A percentile compares a stretch with the other conserved stretches of the same genome.
phyloP scores from a whole-genome alignment of 2,888 invertebrate genomes.

The Sphaerophoria rueppellii region DNA sequence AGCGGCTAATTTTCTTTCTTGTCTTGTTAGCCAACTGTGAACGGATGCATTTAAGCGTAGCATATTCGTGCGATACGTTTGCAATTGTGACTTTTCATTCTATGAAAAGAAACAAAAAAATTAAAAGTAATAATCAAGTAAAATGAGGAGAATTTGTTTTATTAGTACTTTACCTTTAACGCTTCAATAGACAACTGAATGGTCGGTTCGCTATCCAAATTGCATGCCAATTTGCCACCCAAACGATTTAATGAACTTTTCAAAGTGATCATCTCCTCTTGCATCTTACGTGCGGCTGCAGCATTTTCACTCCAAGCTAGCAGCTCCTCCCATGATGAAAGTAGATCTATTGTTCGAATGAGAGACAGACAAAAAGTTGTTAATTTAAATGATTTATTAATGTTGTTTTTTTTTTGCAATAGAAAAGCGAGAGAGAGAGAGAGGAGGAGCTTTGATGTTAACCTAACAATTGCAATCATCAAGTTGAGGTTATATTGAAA shows the following conservation, averaged over 20 bases:
- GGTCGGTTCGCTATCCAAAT: constrained; percentile 81
- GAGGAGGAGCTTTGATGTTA: constrained; percentile 51
- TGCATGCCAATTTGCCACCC: constrained; percentile 79
- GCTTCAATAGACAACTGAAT: constrained; percentile 82
- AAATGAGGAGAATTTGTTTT: not conserved
- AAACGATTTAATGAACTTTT: constrained; percentile 80
- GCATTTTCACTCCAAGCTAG: constrained; percentile 82
- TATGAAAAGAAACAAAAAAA: constrained; percentile 69
- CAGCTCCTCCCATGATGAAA: constrained; percentile 82
- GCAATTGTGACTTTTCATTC: constrained; percentile 81
- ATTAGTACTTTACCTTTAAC: constrained; percentile 78
- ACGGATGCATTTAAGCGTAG: constrained; percentile 82
- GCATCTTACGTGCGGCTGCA: constrained; percentile 81
- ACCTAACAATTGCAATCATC: constrained; percentile 58
- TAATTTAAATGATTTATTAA: constrained; percentile 46
- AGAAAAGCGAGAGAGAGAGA: constrained; percentile 34
- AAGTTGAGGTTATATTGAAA: constrained; percentile 39
- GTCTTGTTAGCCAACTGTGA: constrained; percentile 82
- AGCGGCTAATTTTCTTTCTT: constrained; percentile 80
- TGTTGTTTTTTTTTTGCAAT: constrained; percentile 40
- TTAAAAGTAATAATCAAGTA: too few species aligned
- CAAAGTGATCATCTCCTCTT: constrained; percentile 82
- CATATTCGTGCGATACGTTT: constrained; percentile 82
- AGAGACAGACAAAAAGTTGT: constrained; percentile 47
- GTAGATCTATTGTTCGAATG: constrained; percentile 78